phyloP scores from a whole-genome alignment of 1,140 invertebrate species.

The Drosophila albomicans region DNA sequence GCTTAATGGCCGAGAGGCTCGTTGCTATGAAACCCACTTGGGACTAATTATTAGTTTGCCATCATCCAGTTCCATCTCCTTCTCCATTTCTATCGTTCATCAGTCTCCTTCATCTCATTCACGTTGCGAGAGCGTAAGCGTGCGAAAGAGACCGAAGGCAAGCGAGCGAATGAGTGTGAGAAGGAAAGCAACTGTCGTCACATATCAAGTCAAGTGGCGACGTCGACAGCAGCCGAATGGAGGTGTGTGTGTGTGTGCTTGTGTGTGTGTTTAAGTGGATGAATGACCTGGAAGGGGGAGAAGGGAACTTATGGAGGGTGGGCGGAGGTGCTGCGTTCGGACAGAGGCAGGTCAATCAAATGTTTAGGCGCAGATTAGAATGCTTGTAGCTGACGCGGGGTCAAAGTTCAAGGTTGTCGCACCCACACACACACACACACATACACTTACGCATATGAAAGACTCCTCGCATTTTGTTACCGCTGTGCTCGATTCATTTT shows the following conservation, averaged over 20 bases:
- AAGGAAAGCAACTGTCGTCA: conserved; percentile 33
- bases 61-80: conserved; percentile 36
- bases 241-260: background rate
- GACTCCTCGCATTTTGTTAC: background rate
- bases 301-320: no score
- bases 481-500: conserved; percentile 49
- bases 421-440: conserved; percentile 2
- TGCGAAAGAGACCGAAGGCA: background rate
- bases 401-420: conserved; percentile 79
- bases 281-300: background rate
- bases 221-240: conserved; percentile 4
- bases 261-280: background rate
- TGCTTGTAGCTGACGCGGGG: conserved; percentile 48
- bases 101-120: conserved; percentile 19
- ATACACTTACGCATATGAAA: background rate
- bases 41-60: conserved; percentile 76
- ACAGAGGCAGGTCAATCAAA: conserved; percentile 62
- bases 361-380: conserved; percentile 74
- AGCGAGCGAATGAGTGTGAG: background rate
- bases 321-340: background rate
- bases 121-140: background rate
- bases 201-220: conserved; percentile 40
- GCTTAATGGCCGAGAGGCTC: conserved; percentile 36
- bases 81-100: conserved; percentile 21
- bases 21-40: conserved; percentile 72